These are phyloP conservation scores for Protophormia terraenovae DNA, from an alignment of 2,888 invertebrate genomes.

Conservation along the genomic window DNA sequence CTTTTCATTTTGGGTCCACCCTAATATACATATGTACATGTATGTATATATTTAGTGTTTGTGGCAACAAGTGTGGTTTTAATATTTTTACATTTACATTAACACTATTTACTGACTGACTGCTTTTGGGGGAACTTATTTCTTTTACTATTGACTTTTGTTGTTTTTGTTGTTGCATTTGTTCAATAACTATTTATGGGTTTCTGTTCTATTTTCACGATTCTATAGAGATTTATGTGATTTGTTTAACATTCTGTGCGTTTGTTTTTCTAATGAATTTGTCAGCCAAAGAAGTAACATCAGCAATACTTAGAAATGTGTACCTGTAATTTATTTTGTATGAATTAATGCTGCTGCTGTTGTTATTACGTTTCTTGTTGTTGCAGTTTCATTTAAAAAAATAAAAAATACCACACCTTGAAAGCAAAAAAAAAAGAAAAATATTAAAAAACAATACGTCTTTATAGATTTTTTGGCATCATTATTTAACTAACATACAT, in stretches of 20 bases:
- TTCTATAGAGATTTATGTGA: conserved; percentile 54
- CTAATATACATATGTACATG: no score
- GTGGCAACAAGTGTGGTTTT: neutral
- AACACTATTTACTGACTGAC: neutral
- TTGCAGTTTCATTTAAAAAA: neutral
- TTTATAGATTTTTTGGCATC: conserved; percentile 48
- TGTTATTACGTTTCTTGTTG: neutral
- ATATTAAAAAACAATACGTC: neutral
- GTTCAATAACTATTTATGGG: conserved; percentile 49
- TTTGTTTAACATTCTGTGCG: conserved; percentile 51
- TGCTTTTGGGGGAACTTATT: conserved; percentile 8
- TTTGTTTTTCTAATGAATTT: conserved; percentile 58
- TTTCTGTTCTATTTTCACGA: conserved; percentile 58
- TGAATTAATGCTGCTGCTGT: conserved; percentile 15
- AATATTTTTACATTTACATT: neutral
- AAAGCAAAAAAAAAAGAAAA: no score
- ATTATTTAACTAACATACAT: conserved; percentile 36
- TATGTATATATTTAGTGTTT: no score
- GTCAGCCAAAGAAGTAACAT: conserved; percentile 19
- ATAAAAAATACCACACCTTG: conserved; percentile 39
- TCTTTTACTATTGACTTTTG: neutral
- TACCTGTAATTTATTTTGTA: conserved; percentile 41
- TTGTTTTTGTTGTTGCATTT: neutral
- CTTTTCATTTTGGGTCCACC: no score
- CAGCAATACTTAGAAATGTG: neutral